phyloP scores from a whole-genome alignment of 2,113 vertebrate genomes.

The Mellivora capensis region DNA sequence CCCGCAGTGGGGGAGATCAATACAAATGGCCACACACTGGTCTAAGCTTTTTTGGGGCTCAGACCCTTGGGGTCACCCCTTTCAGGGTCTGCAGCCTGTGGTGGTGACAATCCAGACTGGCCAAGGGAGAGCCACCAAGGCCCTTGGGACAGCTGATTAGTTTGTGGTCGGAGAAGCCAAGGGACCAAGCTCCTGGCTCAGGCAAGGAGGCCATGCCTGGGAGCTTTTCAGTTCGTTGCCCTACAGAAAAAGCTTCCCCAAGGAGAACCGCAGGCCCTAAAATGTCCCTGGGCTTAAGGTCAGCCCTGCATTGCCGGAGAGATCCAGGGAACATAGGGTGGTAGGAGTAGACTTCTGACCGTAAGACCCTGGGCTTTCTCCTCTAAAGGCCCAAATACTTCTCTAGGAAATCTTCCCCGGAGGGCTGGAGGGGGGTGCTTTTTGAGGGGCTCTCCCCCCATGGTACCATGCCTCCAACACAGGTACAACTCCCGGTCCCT shows the following conservation, averaged over 20 bases:
- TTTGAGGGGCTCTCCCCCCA: not conserved
- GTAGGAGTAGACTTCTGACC: constrained; percentile 76
- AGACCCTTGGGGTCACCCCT: not conserved
- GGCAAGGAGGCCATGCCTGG: constrained; percentile 77
- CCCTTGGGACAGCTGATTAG: constrained; percentile 75
- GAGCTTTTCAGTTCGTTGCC: constrained; percentile 77
- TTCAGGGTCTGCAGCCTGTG: constrained; percentile 78
- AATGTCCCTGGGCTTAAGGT: constrained; percentile 69
- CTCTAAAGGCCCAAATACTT: constrained; percentile 81
- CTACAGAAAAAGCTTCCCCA: constrained; percentile 82
- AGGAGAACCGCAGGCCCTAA: constrained; percentile 76
- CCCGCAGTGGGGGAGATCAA: constrained; percentile 86
- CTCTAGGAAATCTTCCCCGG: constrained; percentile 73
- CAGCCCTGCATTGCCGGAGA: constrained; percentile 81
- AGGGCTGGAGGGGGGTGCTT: not conserved
- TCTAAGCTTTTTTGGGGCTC: constrained; percentile 36
- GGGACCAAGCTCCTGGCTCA: constrained; percentile 63
- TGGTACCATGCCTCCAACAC: constrained; percentile 46
- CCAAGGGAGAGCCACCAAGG: constrained; percentile 78
- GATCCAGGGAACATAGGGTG: constrained; percentile 81
- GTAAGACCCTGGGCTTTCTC: constrained; percentile 81
- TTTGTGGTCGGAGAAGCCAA: constrained; percentile 82
- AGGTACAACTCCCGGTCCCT: constrained; percentile 81
- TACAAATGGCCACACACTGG: constrained; percentile 67
- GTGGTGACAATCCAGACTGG: constrained; percentile 78